These are phyloP conservation scores for Sinohyriopsis cumingii DNA, from an alignment of 2,888 invertebrate genomes.

Conservation along the genomic window DNA sequence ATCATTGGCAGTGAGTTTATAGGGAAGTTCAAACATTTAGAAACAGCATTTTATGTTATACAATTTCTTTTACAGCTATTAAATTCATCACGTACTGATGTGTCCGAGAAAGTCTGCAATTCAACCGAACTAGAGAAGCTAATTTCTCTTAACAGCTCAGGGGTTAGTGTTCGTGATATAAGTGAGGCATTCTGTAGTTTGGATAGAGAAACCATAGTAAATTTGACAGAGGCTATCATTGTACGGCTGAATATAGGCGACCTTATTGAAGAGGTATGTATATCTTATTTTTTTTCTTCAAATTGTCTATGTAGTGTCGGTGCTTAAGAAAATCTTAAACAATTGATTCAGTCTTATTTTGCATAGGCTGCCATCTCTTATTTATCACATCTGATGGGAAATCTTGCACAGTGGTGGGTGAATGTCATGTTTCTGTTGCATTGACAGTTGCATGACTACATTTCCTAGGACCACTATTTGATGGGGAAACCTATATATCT, in stretches of 20 bases:
- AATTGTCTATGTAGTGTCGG: too few relatives aligned
- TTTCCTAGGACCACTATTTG: too few relatives aligned
- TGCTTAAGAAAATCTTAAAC: too few relatives aligned
- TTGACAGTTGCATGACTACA: too few relatives aligned
- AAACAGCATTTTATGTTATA: background rate
- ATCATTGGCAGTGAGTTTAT: background rate
- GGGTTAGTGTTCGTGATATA: slow-evolving; percentile 32
- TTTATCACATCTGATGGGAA: too few relatives aligned
- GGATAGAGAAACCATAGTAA: slow-evolving; percentile 26
- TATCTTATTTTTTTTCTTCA: background rate
- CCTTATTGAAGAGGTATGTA: slow-evolving; percentile 54
- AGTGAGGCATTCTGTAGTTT: slow-evolving; percentile 54
- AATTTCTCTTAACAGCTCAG: slow-evolving; percentile 9
- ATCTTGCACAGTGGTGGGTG: too few relatives aligned
- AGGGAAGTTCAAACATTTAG: background rate
- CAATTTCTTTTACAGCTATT: slow-evolving; percentile 27
- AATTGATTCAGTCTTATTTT: too few relatives aligned
- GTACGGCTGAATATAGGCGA: slow-evolving; percentile 54
- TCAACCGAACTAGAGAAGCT: slow-evolving; percentile 24
- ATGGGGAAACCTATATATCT: too few relatives aligned
- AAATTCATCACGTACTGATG: slow-evolving; percentile 20
- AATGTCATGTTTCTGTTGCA: too few relatives aligned
- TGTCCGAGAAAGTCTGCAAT: slow-evolving; percentile 36
- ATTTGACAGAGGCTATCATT: slow-evolving; percentile 44
- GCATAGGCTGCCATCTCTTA: too few relatives aligned